Evolutionary conservation across 2,888 invertebrate genomes (phyloP), one percentile per base, ranked within the genome.

Genomic region (Volucella inflata): DNA sequence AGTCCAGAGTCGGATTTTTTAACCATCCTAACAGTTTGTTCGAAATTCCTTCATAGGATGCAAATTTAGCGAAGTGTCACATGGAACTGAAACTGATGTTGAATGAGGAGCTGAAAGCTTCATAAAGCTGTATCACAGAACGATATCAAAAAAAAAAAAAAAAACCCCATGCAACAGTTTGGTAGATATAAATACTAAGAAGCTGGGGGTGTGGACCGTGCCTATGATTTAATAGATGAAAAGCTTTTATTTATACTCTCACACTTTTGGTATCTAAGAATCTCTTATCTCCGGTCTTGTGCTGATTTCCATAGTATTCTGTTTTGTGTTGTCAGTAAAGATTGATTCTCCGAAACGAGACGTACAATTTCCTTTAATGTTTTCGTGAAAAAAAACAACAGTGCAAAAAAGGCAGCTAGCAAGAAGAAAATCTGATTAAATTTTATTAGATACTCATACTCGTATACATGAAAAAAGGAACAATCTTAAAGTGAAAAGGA

Each of bases 91-190:
- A 10, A 14, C 64, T 42, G 42, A 9, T 44, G 40, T 64, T 55
- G 50, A 76, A 84, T 80, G 72, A 76, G 80, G 74, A 80, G 62
- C 75, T 65, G 84, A 80, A 80, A 84, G 84, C 84, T 84, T 77
- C 50, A 1, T 14, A 84, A 84, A 84, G 80, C 79, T 84, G 65
- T n/a, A 42, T 17, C 4, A 67, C 11, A 42, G 2, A 50, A 60
- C 21, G 44, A 12, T 1, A 12, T 9, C 59, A 55, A 36, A 38
- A 53, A 11, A 44, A 50, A 16, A 64, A 53, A 64, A 16, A 65
- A 16, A 44, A 72, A 55, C 36, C 68, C 67, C 21, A 76, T 84
- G 84, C 84, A 84, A 84, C 84, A 84, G 84, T 80, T 84, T 84
- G 71, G 77, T 76, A 53, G 46, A 76, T 53, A 65, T 76, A 53